Evolutionary conservation across 2,888 invertebrate species (phyloP).

Genomic region (Acleris emargana): DNA sequence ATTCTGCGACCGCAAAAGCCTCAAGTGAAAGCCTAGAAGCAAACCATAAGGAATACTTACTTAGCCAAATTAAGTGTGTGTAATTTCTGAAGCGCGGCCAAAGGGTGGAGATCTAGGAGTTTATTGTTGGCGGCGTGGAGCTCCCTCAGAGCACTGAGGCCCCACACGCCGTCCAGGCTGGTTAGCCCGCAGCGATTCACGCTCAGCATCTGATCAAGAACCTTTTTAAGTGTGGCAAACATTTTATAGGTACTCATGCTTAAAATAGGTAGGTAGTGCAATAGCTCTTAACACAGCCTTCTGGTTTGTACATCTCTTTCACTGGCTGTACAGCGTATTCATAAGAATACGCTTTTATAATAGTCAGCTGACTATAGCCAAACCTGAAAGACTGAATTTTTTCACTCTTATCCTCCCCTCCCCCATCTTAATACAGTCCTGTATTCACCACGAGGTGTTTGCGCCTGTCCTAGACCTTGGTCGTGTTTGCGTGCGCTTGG

Average conservation of each 20-base stretch:
- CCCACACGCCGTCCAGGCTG: slow-evolving; percentile 87
- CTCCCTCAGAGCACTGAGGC: slow-evolving; percentile 84
- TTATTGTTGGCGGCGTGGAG: slow-evolving; percentile 86
- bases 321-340: too few relatives aligned
- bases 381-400: too few relatives aligned
- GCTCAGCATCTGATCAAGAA: slow-evolving; percentile 60
- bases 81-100: slow-evolving; percentile 83
- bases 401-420: too few relatives aligned
- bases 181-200: slow-evolving; percentile 86
- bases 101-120: slow-evolving; percentile 84
- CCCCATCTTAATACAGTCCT: too few relatives aligned
- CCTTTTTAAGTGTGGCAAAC: not conserved
- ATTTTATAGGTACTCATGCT: not conserved
- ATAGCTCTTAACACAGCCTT: too few relatives aligned
- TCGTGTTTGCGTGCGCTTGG: too few relatives aligned
- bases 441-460: too few relatives aligned
- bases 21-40: not conserved
- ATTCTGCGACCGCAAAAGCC: not conserved
- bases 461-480: too few relatives aligned
- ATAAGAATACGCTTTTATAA: too few relatives aligned
- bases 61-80: slow-evolving; percentile 79
- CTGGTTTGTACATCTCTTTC: too few relatives aligned
- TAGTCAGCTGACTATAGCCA: too few relatives aligned
- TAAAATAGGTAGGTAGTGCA: too few relatives aligned
- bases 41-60: slow-evolving; percentile 49